A percentile compares a stretch with the other conserved stretches of the same genome.
Conservation (phyloP, 2,113 vertebrate species). For the Menura novaehollandiae region DNA sequence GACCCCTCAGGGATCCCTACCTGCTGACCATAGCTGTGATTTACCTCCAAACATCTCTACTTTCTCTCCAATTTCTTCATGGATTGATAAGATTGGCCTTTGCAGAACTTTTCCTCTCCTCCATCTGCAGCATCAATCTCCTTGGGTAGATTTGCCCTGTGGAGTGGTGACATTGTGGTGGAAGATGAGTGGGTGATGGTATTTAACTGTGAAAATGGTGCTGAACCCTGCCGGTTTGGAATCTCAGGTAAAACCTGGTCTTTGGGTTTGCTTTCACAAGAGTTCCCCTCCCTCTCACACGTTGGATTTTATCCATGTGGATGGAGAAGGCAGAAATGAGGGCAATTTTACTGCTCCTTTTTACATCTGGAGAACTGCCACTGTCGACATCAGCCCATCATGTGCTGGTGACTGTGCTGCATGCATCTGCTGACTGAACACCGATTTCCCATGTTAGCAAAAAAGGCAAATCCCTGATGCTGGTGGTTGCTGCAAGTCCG, state of each 20-base stretch:
- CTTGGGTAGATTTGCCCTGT: not conserved
- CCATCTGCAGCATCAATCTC: accelerated
- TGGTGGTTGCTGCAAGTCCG: not conserved
- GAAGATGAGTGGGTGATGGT: not conserved
- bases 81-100: not conserved
- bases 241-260: not conserved
- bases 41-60: not conserved
- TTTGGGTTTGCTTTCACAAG: not conserved
- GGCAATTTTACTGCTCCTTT: not conserved
- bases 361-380: not conserved
- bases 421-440: not conserved
- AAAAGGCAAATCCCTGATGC: not conserved
- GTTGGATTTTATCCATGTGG: accelerated
- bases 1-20: not conserved
- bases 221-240: not conserved
- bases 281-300: not conserved
- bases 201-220: not conserved
- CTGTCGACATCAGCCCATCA: not conserved
- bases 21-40: not conserved
- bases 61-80: not conserved
- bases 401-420: not conserved
- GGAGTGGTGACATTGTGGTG: not conserved
- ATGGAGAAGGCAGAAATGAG: not conserved
- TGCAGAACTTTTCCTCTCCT: not conserved
- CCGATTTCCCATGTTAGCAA: not conserved